Conservation (phyloP, 1,140 invertebrate genomes). For the Bombus sibiricus region DNA sequence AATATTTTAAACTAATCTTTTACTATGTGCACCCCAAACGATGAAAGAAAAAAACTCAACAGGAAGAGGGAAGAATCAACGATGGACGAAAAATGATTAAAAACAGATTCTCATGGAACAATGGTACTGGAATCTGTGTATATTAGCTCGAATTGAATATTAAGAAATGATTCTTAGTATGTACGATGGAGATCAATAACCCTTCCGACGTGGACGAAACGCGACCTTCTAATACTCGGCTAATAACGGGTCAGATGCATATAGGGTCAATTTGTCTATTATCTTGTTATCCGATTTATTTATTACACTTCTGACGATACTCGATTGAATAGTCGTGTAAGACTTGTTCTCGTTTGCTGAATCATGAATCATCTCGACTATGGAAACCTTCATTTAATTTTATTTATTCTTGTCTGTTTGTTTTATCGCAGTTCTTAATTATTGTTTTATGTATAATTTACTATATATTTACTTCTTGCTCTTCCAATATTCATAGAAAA, state of each 20-base stretch:
- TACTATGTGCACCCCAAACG: too few relatives aligned
- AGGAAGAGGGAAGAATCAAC: background rate
- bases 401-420: background rate
- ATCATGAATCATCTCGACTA: background rate
- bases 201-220: constrained; percentile 36
- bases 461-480: too few relatives aligned
- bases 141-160: background rate
- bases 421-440: background rate
- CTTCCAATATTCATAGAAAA: background rate
- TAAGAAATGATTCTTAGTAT: background rate
- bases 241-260: constrained; percentile 77
- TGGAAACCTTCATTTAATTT: background rate
- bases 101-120: background rate
- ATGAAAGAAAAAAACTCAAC: too few relatives aligned
- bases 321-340: background rate
- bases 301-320: constrained; percentile 70
- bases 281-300: constrained; percentile 79
- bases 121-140: background rate
- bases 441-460: background rate
- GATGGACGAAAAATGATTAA: background rate
- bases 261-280: constrained; percentile 80
- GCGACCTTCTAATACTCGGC: constrained; percentile 74
- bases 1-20: too few relatives aligned
- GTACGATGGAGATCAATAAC: constrained; percentile 1
- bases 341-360: background rate